These are phyloP conservation scores for Rhabdornis inornatus DNA, from an alignment of 2,113 vertebrate species.

Conservation along the genomic window DNA sequence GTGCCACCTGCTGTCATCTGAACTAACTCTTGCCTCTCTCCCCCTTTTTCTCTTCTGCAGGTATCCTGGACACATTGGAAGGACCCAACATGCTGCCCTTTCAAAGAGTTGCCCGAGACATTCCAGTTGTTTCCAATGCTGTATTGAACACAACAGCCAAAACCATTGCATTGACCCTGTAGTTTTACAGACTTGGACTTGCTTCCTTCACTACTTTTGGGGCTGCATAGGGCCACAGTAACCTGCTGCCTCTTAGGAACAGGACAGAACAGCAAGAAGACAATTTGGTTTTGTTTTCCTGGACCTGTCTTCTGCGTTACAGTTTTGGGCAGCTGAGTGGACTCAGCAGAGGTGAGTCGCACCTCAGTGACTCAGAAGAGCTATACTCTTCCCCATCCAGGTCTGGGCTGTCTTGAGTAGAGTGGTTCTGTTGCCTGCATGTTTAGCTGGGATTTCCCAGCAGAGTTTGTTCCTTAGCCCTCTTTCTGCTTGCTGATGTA, in stretches of 20 bases:
- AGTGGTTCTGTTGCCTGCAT: constrained; percentile 12
- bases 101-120: constrained; percentile 90
- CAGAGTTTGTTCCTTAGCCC: not conserved
- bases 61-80: constrained; percentile 89
- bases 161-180: constrained; percentile 64
- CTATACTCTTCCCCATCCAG: not conserved
- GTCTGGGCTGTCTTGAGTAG: constrained; percentile 12
- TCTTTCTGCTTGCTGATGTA: constrained; percentile 47
- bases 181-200: constrained; percentile 65
- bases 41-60: constrained; percentile 62
- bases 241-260: constrained; percentile 34
- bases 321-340: not conserved
- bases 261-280: constrained; percentile 25
- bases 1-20: not conserved
- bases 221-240: constrained; percentile 7
- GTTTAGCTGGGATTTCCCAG: constrained; percentile 48
- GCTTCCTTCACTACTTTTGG: constrained; percentile 29
- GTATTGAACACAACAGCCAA: constrained; percentile 80
- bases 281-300: not conserved
- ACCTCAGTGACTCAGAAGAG: constrained; percentile 20
- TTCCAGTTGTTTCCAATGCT: constrained; percentile 72
- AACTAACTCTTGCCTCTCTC: not conserved
- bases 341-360: not conserved
- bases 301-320: not conserved
- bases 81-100: constrained; percentile 85